These are phyloP conservation scores for Tragelaphus buxtoni DNA, from an alignment of 2,113 vertebrate genomes.

Conservation along the genomic window DNA sequence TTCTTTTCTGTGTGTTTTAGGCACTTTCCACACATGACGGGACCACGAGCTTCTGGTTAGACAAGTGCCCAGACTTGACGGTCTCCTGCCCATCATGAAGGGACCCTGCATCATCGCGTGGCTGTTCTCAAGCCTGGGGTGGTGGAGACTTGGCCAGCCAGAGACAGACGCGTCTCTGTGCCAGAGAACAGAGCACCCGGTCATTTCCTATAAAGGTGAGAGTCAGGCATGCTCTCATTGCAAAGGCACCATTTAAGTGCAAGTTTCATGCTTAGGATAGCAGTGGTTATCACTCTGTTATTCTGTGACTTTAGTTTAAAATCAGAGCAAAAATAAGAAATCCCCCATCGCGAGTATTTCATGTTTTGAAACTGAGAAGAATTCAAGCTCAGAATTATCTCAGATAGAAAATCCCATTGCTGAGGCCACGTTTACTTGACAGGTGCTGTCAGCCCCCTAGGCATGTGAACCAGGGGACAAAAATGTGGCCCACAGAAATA, in stretches of 20 bases:
- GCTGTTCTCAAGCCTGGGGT: conserved; percentile 87
- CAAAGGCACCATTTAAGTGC: rapidly evolving
- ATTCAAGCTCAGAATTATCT: background rate
- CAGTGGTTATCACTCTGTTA: rapidly evolving
- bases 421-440: background rate
- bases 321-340: background rate
- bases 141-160: conserved; percentile 81
- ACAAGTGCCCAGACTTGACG: conserved; percentile 77
- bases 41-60: conserved; percentile 79
- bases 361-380: background rate
- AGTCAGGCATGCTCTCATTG: rapidly evolving
- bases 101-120: conserved; percentile 79
- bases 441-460: too few relatives aligned
- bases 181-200: conserved; percentile 88
- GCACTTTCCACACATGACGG: conserved; percentile 83
- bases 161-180: conserved; percentile 83
- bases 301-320: background rate
- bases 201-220: conserved; percentile 91
- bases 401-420: background rate
- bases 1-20: conserved; percentile 77
- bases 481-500: background rate
- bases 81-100: conserved; percentile 82
- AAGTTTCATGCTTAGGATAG: rapidly evolving
- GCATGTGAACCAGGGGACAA: background rate
- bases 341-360: background rate